phyloP scores from a whole-genome alignment of 2,888 invertebrate species.

The Ramazzottius varieornatus region DNA sequence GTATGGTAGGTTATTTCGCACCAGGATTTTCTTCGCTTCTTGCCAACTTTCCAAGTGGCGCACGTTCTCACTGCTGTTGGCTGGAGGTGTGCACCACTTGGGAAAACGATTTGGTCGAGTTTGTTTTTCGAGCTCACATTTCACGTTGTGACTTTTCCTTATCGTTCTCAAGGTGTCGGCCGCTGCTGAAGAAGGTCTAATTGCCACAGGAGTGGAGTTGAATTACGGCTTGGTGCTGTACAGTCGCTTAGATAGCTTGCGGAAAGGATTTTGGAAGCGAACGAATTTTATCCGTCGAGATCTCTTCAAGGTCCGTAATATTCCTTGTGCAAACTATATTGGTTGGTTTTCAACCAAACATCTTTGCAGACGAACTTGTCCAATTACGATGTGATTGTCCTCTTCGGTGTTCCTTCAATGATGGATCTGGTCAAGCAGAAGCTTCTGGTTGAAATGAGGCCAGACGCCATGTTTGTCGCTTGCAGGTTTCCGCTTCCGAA shows the following conservation, averaged over 20 bases:
- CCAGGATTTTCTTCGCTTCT: too few species aligned
- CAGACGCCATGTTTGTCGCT: background rate
- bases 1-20: background rate
- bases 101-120: too few species aligned
- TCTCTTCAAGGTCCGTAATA: background rate
- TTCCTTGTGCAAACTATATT: background rate
- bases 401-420: background rate
- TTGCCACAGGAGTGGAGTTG: background rate
- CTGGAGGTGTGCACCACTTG: too few species aligned
- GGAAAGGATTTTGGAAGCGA: background rate
- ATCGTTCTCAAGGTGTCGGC: too few species aligned
- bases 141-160: too few species aligned
- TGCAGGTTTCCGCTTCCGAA: background rate
- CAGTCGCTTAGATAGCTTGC: background rate
- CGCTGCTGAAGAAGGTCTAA: background rate
- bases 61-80: too few species aligned
- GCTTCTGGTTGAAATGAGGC: background rate
- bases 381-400: background rate
- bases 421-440: background rate
- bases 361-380: background rate
- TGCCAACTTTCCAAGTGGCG: too few species aligned
- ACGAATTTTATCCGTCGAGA: background rate
- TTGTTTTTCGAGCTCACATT: too few species aligned
- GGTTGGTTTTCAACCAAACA: background rate
- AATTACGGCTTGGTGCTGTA: background rate